Percentiles rank a stretch among this genome's conserved stretches.
Conservation (phyloP, 1,140 invertebrate genomes). For the Brachionus sp. region DNA sequence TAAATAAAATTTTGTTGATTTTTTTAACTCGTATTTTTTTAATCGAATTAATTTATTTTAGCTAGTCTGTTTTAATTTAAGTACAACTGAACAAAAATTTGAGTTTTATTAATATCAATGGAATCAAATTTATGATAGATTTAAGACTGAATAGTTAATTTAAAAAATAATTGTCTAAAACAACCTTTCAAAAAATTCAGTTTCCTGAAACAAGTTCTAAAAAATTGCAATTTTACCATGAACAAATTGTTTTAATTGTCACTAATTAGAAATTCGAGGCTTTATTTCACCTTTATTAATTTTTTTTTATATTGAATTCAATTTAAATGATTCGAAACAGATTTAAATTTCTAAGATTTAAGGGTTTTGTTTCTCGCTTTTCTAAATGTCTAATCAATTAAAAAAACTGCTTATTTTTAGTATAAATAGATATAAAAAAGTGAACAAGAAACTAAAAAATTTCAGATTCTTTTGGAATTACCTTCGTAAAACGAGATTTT, state of each 20-base stretch:
- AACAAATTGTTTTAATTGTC: not conserved
- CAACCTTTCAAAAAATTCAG: not conserved
- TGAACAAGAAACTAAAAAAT: not conserved
- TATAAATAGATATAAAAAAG: conserved; percentile 27
- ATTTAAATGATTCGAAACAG: conserved; percentile 38
- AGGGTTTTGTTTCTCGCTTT: not conserved
- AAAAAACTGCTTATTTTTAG: not conserved
- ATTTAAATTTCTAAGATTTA: conserved; percentile 8
- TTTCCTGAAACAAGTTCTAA: conserved; percentile 38
- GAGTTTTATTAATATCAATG: not conserved
- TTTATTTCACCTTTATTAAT: conserved; percentile 15
- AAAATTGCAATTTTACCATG: not conserved
- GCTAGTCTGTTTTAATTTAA: not conserved
- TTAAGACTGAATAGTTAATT: not conserved
- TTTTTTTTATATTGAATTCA: not conserved
- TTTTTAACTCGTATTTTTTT: not conserved
- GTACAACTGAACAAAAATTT: not conserved
- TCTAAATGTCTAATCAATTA: conserved; percentile 28
- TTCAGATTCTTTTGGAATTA: conserved; percentile 1
- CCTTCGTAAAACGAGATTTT: conserved; percentile 46
- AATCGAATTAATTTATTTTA: not conserved
- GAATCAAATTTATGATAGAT: not conserved
- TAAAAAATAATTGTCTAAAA: not conserved
- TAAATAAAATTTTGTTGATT: conserved; percentile 35
- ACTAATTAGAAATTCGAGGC: conserved; percentile 1